Conservation (phyloP, 2,113 vertebrate genomes). For the Cebidichthys violaceus region DNA sequence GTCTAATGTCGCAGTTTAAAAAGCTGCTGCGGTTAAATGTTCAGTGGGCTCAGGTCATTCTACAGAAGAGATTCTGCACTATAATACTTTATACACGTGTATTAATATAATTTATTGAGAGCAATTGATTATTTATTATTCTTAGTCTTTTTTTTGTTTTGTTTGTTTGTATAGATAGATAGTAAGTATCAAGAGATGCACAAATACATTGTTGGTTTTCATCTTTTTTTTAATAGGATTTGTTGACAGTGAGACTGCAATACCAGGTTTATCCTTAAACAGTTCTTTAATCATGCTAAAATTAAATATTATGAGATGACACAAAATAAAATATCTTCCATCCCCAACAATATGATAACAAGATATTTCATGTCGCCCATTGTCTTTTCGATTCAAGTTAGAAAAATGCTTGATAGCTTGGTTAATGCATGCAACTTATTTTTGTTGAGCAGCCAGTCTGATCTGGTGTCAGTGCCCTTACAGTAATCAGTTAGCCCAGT, state of each 20-base stretch:
- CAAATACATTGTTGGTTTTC: neutral
- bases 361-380: constrained; percentile 8
- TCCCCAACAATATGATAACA: constrained; percentile 23
- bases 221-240: neutral
- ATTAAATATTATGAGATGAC: neutral
- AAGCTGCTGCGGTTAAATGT: constrained; percentile 56
- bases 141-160: neutral
- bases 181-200: neutral
- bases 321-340: neutral
- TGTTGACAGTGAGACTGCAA: neutral
- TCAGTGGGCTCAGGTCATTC: constrained; percentile 17
- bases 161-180: neutral
- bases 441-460: constrained; percentile 11
- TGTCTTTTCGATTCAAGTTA: constrained; percentile 14
- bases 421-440: constrained; percentile 14
- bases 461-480: constrained; percentile 26
- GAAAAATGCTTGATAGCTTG: constrained; percentile 1
- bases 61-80: neutral
- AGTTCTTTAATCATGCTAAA: constrained; percentile 7
- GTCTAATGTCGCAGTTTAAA: constrained; percentile 64
- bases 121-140: neutral
- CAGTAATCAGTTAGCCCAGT: constrained; percentile 17
- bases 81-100: neutral
- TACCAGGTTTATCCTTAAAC: neutral
- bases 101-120: constrained; percentile 6